These are phyloP conservation scores for Rhombomys opimus DNA, from an alignment of 2,113 vertebrate genomes.

Conservation along the genomic window DNA sequence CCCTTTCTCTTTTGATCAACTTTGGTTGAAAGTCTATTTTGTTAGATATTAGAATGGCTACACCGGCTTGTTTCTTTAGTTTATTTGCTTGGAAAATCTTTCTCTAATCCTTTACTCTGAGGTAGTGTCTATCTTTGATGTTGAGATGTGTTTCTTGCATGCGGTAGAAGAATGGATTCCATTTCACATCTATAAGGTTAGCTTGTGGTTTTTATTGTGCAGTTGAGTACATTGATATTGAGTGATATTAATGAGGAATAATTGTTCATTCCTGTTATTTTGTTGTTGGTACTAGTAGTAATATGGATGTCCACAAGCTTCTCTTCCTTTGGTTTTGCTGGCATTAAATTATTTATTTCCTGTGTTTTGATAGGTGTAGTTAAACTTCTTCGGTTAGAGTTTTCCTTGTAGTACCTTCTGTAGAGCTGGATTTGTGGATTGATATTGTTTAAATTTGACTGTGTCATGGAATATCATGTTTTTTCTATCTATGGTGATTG, in stretches of 20 bases:
- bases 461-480: neutral
- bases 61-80: neutral
- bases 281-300: neutral
- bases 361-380: neutral
- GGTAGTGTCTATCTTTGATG: neutral
- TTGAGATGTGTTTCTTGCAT: neutral
- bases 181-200: neutral
- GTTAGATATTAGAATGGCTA: neutral
- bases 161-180: neutral
- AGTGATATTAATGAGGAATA: neutral
- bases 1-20: no score
- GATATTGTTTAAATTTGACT: neutral
- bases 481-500: no score
- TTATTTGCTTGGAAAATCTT: neutral
- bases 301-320: neutral
- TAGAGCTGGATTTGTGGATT: neutral
- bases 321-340: no score
- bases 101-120: neutral
- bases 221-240: neutral
- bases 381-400: neutral
- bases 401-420: neutral
- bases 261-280: neutral
- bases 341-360: neutral
- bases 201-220: neutral
- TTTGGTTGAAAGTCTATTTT: neutral